Base-by-base conservation (phyloP, 35 echinoderm and acorn worm genomes). In the Lytechinus pictus region DNA sequence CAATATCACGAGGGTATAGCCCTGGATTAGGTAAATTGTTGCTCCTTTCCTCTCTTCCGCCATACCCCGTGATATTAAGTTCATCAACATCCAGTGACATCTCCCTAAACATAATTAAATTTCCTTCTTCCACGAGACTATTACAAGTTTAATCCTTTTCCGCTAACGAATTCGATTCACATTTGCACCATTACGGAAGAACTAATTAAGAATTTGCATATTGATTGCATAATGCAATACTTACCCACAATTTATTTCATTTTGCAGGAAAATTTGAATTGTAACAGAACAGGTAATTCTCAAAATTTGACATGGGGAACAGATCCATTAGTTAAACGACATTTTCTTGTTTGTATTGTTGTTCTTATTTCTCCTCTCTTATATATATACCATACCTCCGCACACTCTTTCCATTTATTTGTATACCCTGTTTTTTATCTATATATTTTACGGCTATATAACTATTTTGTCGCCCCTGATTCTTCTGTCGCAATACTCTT, bases 121-220 rank as follows among this genome's bases (percentile, higher is more conserved):
- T 79, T 79, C 66, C 66, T 79, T 79, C 66, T 79, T 79, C 66
- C 66, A 79, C 66, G 66, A 16, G 66, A 79, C 66, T 24, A 79
- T 79, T 79, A 79, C 16, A 19, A 79, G 21, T 5, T 24, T 24
- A 79, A 79, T 24, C 19, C 2, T 79, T 79, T 79, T 79, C 66
- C 66, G 66, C 66, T 79, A 79, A 16, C 66, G 66, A 79, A 79
- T 19, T 79, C 21, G 19, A 79, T 24, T 79, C 66, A 79, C 66
- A 79, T 24, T 79, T 79, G 66, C 66, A 79, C 66, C 66, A 79
- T 24, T 79, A 79, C 66, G 66, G 66, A 79, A 79, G 66, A 19
- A 79, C 8, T 79, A 79, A 79, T 79, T 79, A 79, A 16, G 8
- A 24, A 24, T 24, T 24, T 8, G 66, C 19, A 24, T 79, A 24